Evolutionary conservation across 2,113 vertebrate genomes (phyloP), one percentile per base, ranked within the genome.

Genomic region (Petromus typicus): DNA sequence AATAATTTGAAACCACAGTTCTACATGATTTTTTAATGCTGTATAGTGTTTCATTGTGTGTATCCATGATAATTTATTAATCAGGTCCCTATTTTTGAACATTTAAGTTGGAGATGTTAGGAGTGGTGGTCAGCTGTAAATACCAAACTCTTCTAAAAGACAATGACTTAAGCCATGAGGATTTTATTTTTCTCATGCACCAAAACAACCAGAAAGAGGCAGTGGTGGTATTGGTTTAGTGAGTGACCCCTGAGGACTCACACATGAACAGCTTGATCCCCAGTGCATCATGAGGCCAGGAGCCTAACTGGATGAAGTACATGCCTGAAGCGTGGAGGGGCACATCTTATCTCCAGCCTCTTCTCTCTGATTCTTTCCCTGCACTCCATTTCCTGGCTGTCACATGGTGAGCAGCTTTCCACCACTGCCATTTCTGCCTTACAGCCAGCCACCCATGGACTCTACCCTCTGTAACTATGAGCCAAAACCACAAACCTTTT

Each of bases 1-100:
- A 80, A 83, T 73, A 59, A 93, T 69, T 93, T 63, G 93, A 83
- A 96, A 95, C 92, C 69, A 64, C 59, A 67, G n/a, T 69, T 75
- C 66, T 75, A 23, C 80, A 75, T 93, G 85, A 84, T 18, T 75
- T 86, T 90, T 34, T 86, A 92, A 95, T 83, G 56, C 61, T 64
- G 45, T 30, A 34, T 76, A 79, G 51, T 45, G 22, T 93, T 93
- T 86, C 90, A n/a, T 48, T 37, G 20, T 37, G 34, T n/a, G 59
- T 83, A 71, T 48, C 87, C 69, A 23, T 66, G 40, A 89, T 78
- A 37, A 83, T 61, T 63, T 92, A 90, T 88, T 92, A 67, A 71
- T 59, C 66, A 88, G 45, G 43, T 20, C 37, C 73, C 75, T 80
- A 16, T 13, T 82, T 82, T n/a, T 37, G 88, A n/a, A 82, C 73